A percentile compares a stretch with the other conserved stretches of the same genome.
These are phyloP conservation scores for Smutsia gigantea DNA, from an alignment of 2,797 vertebrate species.

Conservation along the genomic window DNA sequence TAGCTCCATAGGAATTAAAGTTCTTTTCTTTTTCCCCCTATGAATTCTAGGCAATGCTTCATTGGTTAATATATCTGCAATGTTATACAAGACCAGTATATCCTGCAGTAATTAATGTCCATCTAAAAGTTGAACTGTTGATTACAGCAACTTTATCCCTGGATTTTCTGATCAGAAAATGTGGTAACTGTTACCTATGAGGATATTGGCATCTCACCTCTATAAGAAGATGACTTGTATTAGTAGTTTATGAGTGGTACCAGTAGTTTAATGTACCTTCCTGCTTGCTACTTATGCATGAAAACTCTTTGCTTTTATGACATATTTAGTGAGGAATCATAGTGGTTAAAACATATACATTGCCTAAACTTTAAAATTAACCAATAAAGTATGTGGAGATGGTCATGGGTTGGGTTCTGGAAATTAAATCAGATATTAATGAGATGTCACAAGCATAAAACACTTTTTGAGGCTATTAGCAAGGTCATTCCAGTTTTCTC, in stretches of 20 bases:
- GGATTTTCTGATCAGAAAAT: neutral
- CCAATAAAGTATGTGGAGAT: neutral
- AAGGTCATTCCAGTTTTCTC: neutral
- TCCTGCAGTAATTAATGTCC: neutral
- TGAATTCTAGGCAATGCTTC: neutral
- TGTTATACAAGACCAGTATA: neutral
- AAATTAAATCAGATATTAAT: constrained; percentile 15
- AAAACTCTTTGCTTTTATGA: neutral
- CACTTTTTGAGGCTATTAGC: neutral
- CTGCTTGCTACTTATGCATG: neutral
- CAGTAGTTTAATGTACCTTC: neutral
- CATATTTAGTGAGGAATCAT: neutral
- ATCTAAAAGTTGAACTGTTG: neutral
- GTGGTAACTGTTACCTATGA: neutral
- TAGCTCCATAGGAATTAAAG: neutral
- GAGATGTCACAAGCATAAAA: neutral
- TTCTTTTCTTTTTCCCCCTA: neutral
- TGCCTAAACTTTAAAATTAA: neutral
- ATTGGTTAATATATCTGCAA: neutral
- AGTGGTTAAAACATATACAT: neutral
- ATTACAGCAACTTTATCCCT: neutral
- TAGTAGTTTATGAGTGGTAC: neutral
- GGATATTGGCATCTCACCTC: neutral
- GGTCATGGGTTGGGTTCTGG: neutral
- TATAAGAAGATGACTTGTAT: too few relatives aligned